phyloP scores from a whole-genome alignment of 1,140 invertebrate species.

The Brachionus paranguensis region DNA sequence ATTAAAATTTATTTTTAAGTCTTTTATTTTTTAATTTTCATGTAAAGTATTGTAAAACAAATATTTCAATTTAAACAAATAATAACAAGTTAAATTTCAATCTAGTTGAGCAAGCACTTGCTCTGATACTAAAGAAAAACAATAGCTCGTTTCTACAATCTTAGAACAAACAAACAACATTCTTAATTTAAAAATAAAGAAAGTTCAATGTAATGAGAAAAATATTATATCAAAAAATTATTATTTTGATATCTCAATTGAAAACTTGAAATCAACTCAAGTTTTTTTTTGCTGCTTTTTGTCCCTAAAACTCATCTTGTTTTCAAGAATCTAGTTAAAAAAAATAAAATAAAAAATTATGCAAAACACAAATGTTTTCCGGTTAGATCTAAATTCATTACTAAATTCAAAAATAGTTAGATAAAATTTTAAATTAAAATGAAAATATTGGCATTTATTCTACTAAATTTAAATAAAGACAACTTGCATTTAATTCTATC shows the following conservation, averaged over 20 bases:
- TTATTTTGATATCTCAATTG: neutral
- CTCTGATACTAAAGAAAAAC: neutral
- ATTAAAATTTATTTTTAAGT: neutral
- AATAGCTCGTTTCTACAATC: neutral
- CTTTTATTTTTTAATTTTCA: neutral
- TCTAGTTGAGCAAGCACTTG: neutral
- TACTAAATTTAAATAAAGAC: neutral
- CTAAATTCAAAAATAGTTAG: neutral
- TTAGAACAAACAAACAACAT: neutral
- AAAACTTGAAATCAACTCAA: neutral
- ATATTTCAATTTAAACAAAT: constrained; percentile 3
- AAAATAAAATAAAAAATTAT: too few relatives aligned
- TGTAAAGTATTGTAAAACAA: constrained; percentile 1
- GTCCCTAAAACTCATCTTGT: too few relatives aligned
- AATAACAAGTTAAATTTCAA: neutral
- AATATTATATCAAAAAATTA: neutral
- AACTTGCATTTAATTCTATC: neutral
- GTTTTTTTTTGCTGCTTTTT: neutral
- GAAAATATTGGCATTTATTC: neutral
- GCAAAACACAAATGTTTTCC: neutral
- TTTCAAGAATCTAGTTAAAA: neutral
- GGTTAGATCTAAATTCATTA: neutral
- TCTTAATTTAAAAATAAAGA: neutral
- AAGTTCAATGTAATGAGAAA: neutral
- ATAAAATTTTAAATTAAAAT: neutral